A percentile compares a stretch with the other conserved stretches of the same genome.
These are phyloP conservation scores for Esox masquinongy DNA, from an alignment of 2,797 vertebrate genomes.

Conservation along the genomic window DNA sequence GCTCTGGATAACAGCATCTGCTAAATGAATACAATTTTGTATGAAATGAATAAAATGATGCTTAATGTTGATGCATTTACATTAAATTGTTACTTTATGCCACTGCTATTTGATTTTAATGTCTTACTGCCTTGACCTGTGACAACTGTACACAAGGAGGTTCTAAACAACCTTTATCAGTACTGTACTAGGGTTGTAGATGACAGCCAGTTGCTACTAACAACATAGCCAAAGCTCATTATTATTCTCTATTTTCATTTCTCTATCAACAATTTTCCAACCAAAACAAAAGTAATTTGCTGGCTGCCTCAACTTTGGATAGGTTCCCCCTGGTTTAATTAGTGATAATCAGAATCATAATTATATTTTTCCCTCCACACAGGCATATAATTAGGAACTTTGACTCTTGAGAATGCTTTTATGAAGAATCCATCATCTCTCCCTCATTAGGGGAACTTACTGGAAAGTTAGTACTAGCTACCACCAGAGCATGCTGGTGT, in stretches of 20 bases:
- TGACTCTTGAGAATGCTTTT: constrained; percentile 55
- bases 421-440: constrained; percentile 55
- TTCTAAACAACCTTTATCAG: too few relatives aligned
- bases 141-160: too few relatives aligned
- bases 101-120: too few relatives aligned
- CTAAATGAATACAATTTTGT: too few relatives aligned
- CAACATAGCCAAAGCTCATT: neutral
- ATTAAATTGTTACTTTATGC: too few relatives aligned
- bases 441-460: constrained; percentile 67
- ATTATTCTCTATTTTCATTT: neutral
- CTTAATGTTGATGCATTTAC: too few relatives aligned
- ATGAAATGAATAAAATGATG: too few relatives aligned
- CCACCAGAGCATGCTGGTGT: constrained; percentile 32
- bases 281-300: constrained; percentile 46
- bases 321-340: constrained; percentile 75
- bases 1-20: too few relatives aligned
- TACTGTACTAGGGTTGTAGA: too few relatives aligned
- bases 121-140: too few relatives aligned
- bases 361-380: constrained; percentile 66
- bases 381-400: constrained; percentile 67
- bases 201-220: neutral
- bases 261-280: constrained; percentile 44
- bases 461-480: constrained; percentile 21
- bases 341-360: constrained; percentile 71
- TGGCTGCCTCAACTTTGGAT: constrained; percentile 44